Conservation (phyloP, 2,113 vertebrate species). For the Camarhynchus parvulus region DNA sequence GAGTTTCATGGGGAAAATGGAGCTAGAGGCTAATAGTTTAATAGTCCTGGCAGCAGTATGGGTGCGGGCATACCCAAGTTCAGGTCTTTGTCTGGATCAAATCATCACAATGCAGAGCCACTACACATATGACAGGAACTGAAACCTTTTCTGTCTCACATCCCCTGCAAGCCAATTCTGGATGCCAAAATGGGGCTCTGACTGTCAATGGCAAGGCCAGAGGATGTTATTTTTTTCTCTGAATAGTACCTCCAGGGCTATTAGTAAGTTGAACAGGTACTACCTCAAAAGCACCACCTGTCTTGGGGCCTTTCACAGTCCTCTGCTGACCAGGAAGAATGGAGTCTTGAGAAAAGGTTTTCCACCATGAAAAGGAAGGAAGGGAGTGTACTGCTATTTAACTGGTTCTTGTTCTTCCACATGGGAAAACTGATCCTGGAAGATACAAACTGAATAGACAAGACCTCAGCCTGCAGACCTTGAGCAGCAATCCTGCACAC, state of each 20-base stretch:
- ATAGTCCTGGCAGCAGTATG: background rate
- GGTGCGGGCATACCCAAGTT: background rate
- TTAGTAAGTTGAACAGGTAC: background rate
- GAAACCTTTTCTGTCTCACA: background rate
- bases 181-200: background rate
- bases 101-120: background rate
- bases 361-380: background rate
- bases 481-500: background rate
- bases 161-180: rapidly evolving
- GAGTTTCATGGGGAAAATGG: background rate
- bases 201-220: background rate
- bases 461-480: background rate
- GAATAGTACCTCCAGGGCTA: background rate
- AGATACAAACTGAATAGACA: background rate
- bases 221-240: background rate
- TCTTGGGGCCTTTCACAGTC: background rate
- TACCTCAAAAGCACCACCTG: rapidly evolving
- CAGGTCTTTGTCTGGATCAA: background rate
- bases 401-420: background rate
- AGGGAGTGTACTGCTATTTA: background rate
- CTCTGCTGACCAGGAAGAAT: background rate
- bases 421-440: background rate
- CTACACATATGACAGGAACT: background rate
- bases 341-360: background rate
- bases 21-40: background rate